phyloP scores from a whole-genome alignment of 2,113 vertebrate genomes.

The Orycteropus afer region DNA sequence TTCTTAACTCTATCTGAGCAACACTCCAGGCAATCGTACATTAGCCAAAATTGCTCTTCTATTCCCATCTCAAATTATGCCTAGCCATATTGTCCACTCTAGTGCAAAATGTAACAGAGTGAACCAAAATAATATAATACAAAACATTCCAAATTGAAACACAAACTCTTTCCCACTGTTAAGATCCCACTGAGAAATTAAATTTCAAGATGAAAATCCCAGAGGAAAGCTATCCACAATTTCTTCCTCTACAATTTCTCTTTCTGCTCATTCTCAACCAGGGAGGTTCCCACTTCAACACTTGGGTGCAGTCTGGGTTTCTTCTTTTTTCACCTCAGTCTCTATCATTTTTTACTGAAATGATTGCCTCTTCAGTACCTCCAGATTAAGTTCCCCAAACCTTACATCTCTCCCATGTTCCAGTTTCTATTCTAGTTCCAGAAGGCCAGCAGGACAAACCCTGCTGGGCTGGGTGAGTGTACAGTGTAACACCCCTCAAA shows the following conservation, averaged over 20 bases:
- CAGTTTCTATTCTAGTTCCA: background rate
- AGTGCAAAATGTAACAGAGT: background rate
- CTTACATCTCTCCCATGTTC: background rate
- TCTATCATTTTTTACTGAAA: conserved; percentile 24
- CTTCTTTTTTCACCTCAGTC: background rate
- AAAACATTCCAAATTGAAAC: background rate
- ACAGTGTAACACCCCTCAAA: background rate
- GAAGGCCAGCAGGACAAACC: background rate
- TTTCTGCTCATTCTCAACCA: background rate
- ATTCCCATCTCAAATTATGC: background rate
- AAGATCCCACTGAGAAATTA: background rate
- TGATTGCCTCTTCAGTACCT: background rate
- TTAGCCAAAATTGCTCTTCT: background rate
- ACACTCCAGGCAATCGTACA: background rate
- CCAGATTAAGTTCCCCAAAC: background rate
- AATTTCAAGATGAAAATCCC: background rate
- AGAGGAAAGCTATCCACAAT: background rate
- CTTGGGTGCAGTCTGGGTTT: background rate
- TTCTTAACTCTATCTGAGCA: background rate
- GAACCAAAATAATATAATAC: conserved; percentile 4
- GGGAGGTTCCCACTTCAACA: background rate
- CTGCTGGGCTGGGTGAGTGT: background rate
- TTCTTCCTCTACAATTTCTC: background rate
- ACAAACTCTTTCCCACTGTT: background rate
- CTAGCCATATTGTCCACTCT: background rate